Evolutionary conservation across 2,113 vertebrate genomes (phyloP), one percentile per base, ranked within the genome.

Genomic region (Romanogobio albipinnatus): DNA sequence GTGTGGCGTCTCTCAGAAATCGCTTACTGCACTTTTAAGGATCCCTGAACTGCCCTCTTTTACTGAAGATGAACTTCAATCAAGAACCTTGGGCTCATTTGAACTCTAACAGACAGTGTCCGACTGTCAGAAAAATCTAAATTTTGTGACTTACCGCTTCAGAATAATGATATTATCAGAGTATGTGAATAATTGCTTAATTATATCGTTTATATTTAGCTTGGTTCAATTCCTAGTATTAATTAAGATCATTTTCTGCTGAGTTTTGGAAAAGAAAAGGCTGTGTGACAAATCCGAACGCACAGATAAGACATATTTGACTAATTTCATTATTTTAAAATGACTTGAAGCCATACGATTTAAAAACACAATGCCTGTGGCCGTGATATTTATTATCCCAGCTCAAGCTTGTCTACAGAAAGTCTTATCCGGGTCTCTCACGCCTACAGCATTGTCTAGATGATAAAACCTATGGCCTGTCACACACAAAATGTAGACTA

Each of bases 251-350:
- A 45, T 24, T 58, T 51, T 62, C 47, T 9, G 39, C 76, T 49
- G 15, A 51, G 61, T 51, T 51, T 29, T 33, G 45, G 6, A 51
- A 49, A 29, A 49, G 17, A 68, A 47, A 24, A 2, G 10, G 0
- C 22, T 19, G n/a, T 29, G 22, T 47, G 58, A 47, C 77, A 17
- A 47, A 62, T 17, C 43, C 14, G 29, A 56, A n/a, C 15, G 15
- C 58, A 11, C n/a, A 64, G 77, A 62, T 47, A 58, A 77, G 13
- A 70, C 24, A 51, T 15, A 9, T 62, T 79, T 79, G 36, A 61
- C 76, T 61, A 79, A 79, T 49, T 66, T 5, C 26, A 33, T 81
- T 49, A 66, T 66, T 49, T 81, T 53, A 81, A 81, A 14, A 81
- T 26, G 17, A n/a, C 61, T 51, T 5, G 10, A 53, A 68, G 61